Evolutionary conservation across 2,797 vertebrate genomes (phyloP).

Genomic region (Lithobates pipiens): DNA sequence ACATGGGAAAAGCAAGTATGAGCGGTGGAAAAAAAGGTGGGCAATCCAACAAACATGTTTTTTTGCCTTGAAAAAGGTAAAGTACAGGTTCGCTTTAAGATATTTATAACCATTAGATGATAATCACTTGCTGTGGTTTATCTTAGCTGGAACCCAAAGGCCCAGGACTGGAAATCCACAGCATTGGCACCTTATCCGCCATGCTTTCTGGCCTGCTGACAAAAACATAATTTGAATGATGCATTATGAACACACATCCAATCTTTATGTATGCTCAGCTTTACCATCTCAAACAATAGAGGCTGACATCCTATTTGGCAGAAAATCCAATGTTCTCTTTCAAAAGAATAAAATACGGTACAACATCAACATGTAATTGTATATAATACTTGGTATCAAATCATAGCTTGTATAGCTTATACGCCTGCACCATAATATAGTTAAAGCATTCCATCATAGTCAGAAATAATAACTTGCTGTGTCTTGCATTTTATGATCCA

Average conservation of each 20-base stretch:
- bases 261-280: neutral
- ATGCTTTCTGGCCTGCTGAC: neutral
- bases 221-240: neutral
- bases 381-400: conserved; percentile 34
- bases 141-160: too few species aligned
- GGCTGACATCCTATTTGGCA: neutral
- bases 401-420: conserved; percentile 12
- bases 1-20: too few species aligned
- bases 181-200: too few species aligned
- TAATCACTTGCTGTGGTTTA: too few species aligned
- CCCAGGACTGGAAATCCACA: too few species aligned
- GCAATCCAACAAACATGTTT: too few species aligned
- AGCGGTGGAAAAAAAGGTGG: too few species aligned
- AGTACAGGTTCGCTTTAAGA: too few species aligned
- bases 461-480: neutral
- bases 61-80: too few species aligned
- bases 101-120: too few species aligned
- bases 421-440: conserved; percentile 9
- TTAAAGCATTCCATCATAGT: neutral
- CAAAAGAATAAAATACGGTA: conserved; percentile 23
- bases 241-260: neutral
- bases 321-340: conserved; percentile 12
- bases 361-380: conserved; percentile 40
- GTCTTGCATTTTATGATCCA: conserved; percentile 27
- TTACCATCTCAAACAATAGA: neutral